Evolutionary conservation across 2,797 vertebrate genomes (phyloP), one percentile per base, ranked within the genome.

Genomic region (Pipistrellus nathusii): DNA sequence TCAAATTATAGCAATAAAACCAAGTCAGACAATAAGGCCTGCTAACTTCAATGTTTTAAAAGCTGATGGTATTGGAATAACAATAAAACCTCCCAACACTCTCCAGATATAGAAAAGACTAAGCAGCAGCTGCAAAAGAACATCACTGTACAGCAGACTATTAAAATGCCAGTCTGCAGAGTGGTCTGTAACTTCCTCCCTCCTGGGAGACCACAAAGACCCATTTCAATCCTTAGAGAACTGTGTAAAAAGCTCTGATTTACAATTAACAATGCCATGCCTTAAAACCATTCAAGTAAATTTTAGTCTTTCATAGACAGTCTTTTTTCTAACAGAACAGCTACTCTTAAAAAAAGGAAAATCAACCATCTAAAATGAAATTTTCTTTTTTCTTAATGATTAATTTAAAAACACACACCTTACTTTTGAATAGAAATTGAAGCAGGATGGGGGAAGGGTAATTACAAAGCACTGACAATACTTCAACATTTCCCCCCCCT

Each of bases 81-180:
- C 98, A 98, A 92, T 87, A 89, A 88, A 86, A 77, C 35, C 82
- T 92, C 75, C 92, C 93, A 66, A 77, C 66, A 64, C 98, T 98
- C 98, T 98, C 97, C 97, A 98, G 97, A 97, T 55, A 93, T 12
- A 97, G 96, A 97, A 97, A 97, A 97, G 97, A 91, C 94, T 4
- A 97, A 98, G 98, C 98, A 99, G 99, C 99, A 99, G 99, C 99
- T 99, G 99, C 99, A 98, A 97, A 98, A 98, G 97, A 98, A 98
- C 98, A 97, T 98, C 98, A 96, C 88, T 95, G 98, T 98, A 98
- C 98, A 98, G 98, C 96, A 98, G 97, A 96, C 98, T 97, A 97
- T 97, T 98, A 98, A 98, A 97, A 88, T 23, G 88, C 97, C 96
- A 96, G 97, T 97, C 97, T 96, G 96, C 98, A 98, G 98, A 98